These are phyloP conservation scores for Girardia tigrina DNA, from an alignment of 2,888 invertebrate species.

Conservation along the genomic window DNA sequence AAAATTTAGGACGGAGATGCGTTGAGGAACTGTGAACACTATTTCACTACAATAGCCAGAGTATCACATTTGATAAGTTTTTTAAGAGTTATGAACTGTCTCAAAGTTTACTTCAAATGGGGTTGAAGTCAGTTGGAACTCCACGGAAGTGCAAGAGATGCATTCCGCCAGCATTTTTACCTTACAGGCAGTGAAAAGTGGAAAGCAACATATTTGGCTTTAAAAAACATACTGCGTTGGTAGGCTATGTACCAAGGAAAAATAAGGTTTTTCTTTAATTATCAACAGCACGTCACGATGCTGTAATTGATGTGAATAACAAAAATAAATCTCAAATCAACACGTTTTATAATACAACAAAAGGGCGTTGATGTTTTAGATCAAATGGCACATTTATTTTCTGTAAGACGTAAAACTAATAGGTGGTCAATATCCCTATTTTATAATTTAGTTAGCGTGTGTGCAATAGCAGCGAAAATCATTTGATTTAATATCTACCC, in stretches of 20 bases:
- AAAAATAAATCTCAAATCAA: background rate
- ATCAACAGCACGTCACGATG: background rate
- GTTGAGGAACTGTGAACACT: background rate
- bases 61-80: background rate
- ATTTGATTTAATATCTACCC: slow-evolving; percentile 1
- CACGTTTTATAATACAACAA: slow-evolving; percentile 1
- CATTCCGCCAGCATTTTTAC: background rate
- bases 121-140: background rate
- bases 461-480: slow-evolving; percentile 9
- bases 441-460: slow-evolving; percentile 5
- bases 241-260: background rate
- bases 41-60: background rate
- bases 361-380: background rate
- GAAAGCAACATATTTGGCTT: no score
- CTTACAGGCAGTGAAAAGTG: background rate
- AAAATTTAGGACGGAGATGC: background rate
- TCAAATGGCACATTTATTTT: background rate
- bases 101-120: background rate
- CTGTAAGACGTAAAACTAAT: slow-evolving; percentile 17
- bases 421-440: background rate
- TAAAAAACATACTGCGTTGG: background rate
- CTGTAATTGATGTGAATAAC: slow-evolving; percentile 14
- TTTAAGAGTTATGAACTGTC: background rate
- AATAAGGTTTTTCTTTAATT: background rate
- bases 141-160: background rate